These are phyloP conservation scores for Sericinus montela DNA, from an alignment of 2,888 invertebrate species.

Conservation along the genomic window DNA sequence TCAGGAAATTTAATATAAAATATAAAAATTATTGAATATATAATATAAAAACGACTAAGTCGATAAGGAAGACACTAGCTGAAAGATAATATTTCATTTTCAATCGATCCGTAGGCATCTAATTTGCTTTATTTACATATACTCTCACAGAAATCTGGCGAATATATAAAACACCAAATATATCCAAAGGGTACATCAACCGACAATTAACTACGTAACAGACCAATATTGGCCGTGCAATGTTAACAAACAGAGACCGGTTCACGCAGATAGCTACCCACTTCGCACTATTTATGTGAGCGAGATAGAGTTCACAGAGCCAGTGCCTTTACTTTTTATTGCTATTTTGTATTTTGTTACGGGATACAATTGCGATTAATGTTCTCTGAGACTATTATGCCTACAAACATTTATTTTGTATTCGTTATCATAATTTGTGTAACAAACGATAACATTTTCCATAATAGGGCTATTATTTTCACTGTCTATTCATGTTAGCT, in stretches of 20 bases:
- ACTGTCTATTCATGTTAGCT: conserved; percentile 7
- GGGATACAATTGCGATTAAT: conserved; percentile 43
- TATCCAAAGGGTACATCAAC: conserved; percentile 33
- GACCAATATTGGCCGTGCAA: conserved; percentile 55
- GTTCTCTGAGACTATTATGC: conserved; percentile 20
- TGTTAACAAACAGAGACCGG: conserved; percentile 59
- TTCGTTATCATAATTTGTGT: conserved; percentile 13
- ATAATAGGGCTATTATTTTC: conserved; percentile 10
- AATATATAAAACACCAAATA: conserved; percentile 31
- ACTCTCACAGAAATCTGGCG: neutral
- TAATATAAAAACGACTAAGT: no score
- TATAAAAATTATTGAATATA: no score
- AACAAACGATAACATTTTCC: no score
- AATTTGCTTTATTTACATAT: neutral
- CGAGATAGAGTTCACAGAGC: conserved; percentile 53
- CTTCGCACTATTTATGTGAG: conserved; percentile 50
- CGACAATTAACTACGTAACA: conserved; percentile 65
- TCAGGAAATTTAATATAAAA: no score
- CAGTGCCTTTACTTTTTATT: conserved; percentile 53
- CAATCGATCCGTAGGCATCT: neutral
- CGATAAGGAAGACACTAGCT: no score
- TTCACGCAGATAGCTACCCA: conserved; percentile 31
- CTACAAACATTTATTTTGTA: conserved; percentile 19
- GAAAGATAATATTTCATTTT: no score
- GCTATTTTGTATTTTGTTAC: conserved; percentile 48